Base-by-base conservation (phyloP, 2,888 invertebrate genomes). In the Noctuana brunneofusca region DNA sequence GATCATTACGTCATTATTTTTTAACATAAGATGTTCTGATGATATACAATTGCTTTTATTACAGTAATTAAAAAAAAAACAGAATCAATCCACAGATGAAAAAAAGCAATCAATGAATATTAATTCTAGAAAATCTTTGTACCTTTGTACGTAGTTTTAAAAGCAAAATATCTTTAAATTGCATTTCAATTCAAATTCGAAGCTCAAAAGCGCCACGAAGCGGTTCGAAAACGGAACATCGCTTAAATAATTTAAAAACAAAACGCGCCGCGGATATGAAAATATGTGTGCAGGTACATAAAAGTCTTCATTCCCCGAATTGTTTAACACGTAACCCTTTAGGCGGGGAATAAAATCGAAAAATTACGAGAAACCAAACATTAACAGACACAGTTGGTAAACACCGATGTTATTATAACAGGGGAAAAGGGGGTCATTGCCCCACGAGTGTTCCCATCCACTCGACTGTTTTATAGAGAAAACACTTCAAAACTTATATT, bases 401-500 rank as follows among this genome's bases (percentile, higher is more conserved):
- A 85, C 86, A 85, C 80, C 78, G 79, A 79, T 86, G 84, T 85
- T 85, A 85, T 85, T 86, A 83, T 83, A 84, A 84, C 80, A 79
- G 78, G 76, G 80, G 49, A 27, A 27, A 27, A 24, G 14, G 8
- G 24, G 89, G 82, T 89, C 89, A 83, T 78, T 78, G 87, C 85
- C 83, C 78, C 74, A 68, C 68, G 74, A 80, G 81, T 83, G 86
- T 88, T 89, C 87, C 87, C 89, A 88, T 80, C 80, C 87, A 89
- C 89, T 89, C 81, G 84, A 87, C 73, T 74, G 80, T 89, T 89
- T 90, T 89, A 90, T 90, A 87, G 87, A 80, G 87, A 90, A 90
- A 89, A 89, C 89, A 90, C 90, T 90, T 89, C 86, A 89, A 90
- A 89, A 87, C 80, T 83, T 80, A 90, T 89, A 88, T 87, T 86